phyloP scores from a whole-genome alignment of 2,113 vertebrate genomes.

The Amblyopsis rosae region DNA sequence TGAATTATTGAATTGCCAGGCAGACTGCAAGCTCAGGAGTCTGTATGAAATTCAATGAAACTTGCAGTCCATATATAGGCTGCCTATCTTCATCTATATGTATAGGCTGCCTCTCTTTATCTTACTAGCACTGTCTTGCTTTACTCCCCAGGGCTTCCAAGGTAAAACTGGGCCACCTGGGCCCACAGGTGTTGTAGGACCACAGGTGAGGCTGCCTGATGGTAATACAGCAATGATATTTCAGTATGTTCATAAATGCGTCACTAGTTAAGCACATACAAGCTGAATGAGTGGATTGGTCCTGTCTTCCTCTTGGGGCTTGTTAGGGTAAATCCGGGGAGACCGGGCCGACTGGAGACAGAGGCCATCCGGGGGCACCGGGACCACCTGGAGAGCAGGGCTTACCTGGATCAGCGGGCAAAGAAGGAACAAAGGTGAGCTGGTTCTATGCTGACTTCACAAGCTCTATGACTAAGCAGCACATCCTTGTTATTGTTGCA shows the following conservation, averaged over 20 bases:
- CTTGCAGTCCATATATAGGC: neutral
- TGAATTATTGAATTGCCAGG: constrained; percentile 12
- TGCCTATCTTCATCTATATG: neutral
- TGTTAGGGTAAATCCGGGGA: constrained; percentile 88
- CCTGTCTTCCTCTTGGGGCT: neutral
- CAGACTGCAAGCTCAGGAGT: constrained; percentile 6
- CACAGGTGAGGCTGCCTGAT: constrained; percentile 78
- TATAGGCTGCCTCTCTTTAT: neutral
- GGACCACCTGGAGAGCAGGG: constrained; percentile 91
- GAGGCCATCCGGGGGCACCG: constrained; percentile 89
- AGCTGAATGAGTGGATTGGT: neutral
- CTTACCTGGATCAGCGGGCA: constrained; percentile 85
- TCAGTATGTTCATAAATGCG: neutral
- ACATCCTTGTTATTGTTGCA: constrained; percentile 32
- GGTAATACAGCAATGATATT: neutral
- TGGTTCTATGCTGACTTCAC: constrained; percentile 28
- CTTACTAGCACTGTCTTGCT: constrained; percentile 2
- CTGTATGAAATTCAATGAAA: constrained; percentile 8
- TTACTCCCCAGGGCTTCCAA: constrained; percentile 79
- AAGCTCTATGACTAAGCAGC: constrained; percentile 31
- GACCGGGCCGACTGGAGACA: constrained; percentile 84
- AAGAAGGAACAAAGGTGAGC: constrained; percentile 88
- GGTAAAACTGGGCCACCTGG: constrained; percentile 86
- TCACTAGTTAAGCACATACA: neutral
- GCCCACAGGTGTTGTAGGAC: constrained; percentile 87